These are phyloP conservation scores for Crotalus tigris DNA, from an alignment of 2,113 vertebrate species.

Conservation along the genomic window DNA sequence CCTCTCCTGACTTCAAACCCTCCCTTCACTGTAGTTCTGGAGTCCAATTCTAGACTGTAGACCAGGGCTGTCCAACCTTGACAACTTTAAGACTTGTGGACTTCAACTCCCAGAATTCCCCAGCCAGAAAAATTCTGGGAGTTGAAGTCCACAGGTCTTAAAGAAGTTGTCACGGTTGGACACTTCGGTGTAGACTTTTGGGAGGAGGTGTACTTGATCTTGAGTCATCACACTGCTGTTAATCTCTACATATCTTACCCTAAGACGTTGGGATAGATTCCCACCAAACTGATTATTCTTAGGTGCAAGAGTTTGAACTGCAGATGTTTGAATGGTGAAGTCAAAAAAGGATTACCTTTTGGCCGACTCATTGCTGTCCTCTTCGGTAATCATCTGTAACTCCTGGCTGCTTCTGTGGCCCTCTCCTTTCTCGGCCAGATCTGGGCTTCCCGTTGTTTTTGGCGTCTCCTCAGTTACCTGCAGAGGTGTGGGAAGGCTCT, in stretches of 20 bases:
- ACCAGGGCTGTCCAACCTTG: neutral
- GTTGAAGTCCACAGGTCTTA: neutral
- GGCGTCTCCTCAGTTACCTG: slow-evolving; percentile 75
- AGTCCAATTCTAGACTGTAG: neutral
- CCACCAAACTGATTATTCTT: neutral
- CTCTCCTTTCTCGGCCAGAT: slow-evolving; percentile 72
- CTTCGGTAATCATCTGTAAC: slow-evolving; percentile 76
- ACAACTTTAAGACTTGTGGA: neutral
- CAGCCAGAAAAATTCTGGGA: neutral
- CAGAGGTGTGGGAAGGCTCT: slow-evolving; percentile 79
- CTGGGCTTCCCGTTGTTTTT: slow-evolving; percentile 68
- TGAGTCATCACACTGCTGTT: neutral
- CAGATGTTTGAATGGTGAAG: neutral
- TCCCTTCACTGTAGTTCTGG: neutral
- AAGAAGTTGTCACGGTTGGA: neutral
- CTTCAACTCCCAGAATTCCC: neutral
- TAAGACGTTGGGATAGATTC: neutral
- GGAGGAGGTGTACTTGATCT: neutral
- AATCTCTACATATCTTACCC: neutral
- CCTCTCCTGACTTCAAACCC: neutral
- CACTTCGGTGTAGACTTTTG: neutral
- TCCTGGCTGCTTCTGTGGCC: slow-evolving; percentile 67
- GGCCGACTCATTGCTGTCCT: slow-evolving; percentile 74
- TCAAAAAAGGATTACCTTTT: slow-evolving; percentile 81
- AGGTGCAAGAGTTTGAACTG: neutral